phyloP scores from a whole-genome alignment of 2,888 invertebrate genomes.

The Cartodere bifasciata region DNA sequence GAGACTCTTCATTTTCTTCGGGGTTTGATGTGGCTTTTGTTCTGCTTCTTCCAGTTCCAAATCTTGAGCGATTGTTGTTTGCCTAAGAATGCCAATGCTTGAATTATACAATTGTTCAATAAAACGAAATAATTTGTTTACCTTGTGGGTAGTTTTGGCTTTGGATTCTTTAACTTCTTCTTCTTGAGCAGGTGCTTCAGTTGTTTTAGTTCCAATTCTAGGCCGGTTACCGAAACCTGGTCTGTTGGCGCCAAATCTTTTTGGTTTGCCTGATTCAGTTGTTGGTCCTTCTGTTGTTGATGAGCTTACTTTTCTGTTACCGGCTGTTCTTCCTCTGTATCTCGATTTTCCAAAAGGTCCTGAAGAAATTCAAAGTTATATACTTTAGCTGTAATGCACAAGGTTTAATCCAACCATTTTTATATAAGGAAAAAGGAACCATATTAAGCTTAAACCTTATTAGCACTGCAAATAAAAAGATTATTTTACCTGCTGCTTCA shows the following conservation, averaged over 20 bases:
- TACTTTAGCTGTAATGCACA: no score
- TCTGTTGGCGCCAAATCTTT: slow-evolving; percentile 29
- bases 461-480: no score
- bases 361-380: no score
- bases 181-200: slow-evolving; percentile 27
- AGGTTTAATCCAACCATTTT: no score
- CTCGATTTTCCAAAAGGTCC: slow-evolving; percentile 24
- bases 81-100: no score
- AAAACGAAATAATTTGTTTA: no score
- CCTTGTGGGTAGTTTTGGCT: no score
- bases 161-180: slow-evolving; percentile 27
- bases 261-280: slow-evolving; percentile 36
- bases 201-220: slow-evolving; percentile 27
- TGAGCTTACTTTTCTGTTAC: slow-evolving; percentile 21
- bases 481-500: slow-evolving; percentile 33
- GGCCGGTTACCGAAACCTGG: slow-evolving; percentile 40
- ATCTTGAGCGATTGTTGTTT: slow-evolving; percentile 20
- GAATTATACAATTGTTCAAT: no score
- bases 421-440: no score
- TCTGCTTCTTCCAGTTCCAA: slow-evolving; percentile 27
- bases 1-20: slow-evolving; percentile 35
- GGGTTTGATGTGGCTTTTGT: slow-evolving; percentile 31
- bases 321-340: slow-evolving; percentile 24
- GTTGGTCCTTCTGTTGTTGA: slow-evolving; percentile 27
- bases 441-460: no score